phyloP scores from a whole-genome alignment of 2,888 invertebrate genomes.

The Priocnemis perturbator region DNA sequence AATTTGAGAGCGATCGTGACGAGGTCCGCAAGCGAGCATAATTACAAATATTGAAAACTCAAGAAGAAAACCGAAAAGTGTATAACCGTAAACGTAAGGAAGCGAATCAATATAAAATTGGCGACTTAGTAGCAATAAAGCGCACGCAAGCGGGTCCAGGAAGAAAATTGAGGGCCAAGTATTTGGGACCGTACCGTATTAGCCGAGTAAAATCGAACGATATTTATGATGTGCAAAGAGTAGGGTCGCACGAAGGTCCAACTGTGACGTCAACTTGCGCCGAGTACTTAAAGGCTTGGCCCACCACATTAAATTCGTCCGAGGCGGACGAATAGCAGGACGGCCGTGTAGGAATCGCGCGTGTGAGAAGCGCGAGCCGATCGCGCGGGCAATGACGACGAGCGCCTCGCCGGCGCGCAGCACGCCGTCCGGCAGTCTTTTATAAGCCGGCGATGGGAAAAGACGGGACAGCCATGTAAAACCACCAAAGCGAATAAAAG shows the following conservation, averaged over 20 bases:
- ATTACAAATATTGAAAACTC: slow-evolving; percentile 25
- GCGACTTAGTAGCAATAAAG: slow-evolving; percentile 35
- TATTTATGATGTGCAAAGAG: slow-evolving; percentile 61
- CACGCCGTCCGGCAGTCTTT: no score
- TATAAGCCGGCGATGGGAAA: no score
- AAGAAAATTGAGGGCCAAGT: slow-evolving; percentile 27
- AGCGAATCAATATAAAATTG: slow-evolving; percentile 12
- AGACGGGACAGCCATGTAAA: no score
- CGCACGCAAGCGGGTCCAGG: slow-evolving; percentile 31
- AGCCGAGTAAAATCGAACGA: slow-evolving; percentile 55
- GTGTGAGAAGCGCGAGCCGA: no score
- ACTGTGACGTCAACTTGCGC: slow-evolving; percentile 47
- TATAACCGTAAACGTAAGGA: slow-evolving; percentile 38
- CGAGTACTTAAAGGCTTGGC: no score
- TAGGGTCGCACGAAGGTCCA: slow-evolving; percentile 59
- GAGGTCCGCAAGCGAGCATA: slow-evolving; percentile 22
- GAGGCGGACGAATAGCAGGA: no score
- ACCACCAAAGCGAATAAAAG: no score
- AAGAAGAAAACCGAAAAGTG: slow-evolving; percentile 23
- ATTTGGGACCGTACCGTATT: slow-evolving; percentile 26
- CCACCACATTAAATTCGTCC: no score
- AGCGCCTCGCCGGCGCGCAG: no score
- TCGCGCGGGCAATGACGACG: no score
- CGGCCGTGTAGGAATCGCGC: no score
- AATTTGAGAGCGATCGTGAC: slow-evolving; percentile 31